Evolutionary conservation across 2,888 invertebrate species (phyloP).

Genomic region (Rhingia rostrata): DNA sequence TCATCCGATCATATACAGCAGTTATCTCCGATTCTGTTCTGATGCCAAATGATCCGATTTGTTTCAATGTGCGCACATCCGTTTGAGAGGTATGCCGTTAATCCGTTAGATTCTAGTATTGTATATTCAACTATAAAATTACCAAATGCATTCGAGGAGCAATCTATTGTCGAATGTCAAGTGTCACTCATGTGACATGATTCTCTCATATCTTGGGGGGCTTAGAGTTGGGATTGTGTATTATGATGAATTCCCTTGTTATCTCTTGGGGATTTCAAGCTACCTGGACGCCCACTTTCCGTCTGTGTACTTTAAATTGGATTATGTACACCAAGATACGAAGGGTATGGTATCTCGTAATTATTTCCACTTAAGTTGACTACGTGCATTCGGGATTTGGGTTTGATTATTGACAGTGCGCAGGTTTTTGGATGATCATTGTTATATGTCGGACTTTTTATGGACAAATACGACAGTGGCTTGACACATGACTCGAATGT

Average conservation of each 20-base stretch:
- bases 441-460: conserved; percentile 34
- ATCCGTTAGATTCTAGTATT: conserved; percentile 57
- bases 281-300: conserved; percentile 71
- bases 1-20: conserved; percentile 63
- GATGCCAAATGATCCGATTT: conserved; percentile 60
- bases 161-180: conserved; percentile 66
- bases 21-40: conserved; percentile 48
- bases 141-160: conserved; percentile 57
- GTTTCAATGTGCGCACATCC: conserved; percentile 67
- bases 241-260: conserved; percentile 65
- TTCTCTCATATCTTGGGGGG: conserved; percentile 57
- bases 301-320: conserved; percentile 40
- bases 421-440: conserved; percentile 50
- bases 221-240: conserved; percentile 53
- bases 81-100: conserved; percentile 40
- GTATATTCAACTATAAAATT: conserved; percentile 21
- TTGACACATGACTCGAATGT: conserved; percentile 54
- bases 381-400: conserved; percentile 50
- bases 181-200: conserved; percentile 70
- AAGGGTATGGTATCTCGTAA: conserved; percentile 49
- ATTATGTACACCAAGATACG: conserved; percentile 39
- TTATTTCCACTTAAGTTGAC: conserved; percentile 68
- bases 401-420: conserved; percentile 49
- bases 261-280: conserved; percentile 57
- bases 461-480: conserved; percentile 48